Conservation (phyloP, 2,113 vertebrate genomes). For the Periophthalmus modestus region DNA sequence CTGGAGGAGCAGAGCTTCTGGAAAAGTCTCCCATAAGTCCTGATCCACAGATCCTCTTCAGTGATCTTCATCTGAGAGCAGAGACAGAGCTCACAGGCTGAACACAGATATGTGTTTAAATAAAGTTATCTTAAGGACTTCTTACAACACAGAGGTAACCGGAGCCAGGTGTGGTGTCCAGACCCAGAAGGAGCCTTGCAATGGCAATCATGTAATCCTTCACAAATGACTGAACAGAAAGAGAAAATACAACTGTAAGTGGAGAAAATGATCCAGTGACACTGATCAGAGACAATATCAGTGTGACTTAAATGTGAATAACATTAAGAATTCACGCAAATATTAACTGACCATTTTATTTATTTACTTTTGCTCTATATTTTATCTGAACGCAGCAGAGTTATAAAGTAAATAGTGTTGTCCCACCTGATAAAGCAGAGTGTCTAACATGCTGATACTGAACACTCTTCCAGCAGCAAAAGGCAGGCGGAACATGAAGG, state of each 20-base stretch:
- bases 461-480: conserved; percentile 95
- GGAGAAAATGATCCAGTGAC: too few relatives aligned
- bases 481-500: conserved; percentile 98
- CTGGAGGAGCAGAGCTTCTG: conserved; percentile 98
- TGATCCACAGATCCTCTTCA: conserved; percentile 94
- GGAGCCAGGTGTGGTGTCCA: conserved; percentile 94
- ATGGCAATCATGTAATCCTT: conserved; percentile 99
- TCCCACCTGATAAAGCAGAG: conserved; percentile 93
- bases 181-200: conserved; percentile 88
- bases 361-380: too few relatives aligned
- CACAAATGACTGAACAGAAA: conserved; percentile 87
- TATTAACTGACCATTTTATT: too few relatives aligned
- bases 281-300: too few relatives aligned
- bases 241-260: too few relatives aligned
- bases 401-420: not conserved
- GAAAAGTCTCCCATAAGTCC: conserved; percentile 92
- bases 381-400: too few relatives aligned
- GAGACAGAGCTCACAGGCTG: not conserved
- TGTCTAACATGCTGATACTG: conserved; percentile 98
- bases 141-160: conserved; percentile 94
- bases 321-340: too few relatives aligned
- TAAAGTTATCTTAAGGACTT: conserved; percentile 27
- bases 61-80: conserved; percentile 92
- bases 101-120: not conserved
- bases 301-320: too few relatives aligned